Evolutionary conservation across 1,140 invertebrate genomes (phyloP), one percentile per base, ranked within the genome.

Genomic region (Bathynomus jamesi): DNA sequence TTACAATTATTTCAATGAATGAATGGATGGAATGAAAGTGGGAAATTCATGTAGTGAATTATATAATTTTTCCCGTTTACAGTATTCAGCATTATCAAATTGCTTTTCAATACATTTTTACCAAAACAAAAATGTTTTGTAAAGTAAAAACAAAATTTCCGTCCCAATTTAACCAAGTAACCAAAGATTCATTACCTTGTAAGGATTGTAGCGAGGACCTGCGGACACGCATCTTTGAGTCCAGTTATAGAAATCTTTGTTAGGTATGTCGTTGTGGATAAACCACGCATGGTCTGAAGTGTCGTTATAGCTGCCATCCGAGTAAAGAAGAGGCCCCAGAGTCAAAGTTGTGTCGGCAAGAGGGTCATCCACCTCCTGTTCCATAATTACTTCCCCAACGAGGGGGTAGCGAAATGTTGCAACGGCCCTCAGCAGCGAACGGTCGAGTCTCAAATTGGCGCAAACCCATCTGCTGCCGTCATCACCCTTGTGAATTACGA

Each of bases 231-330:
- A 96, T 62, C 95, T 83, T 68, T 85, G 87, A 61, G 88, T 90
- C 93, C 93, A 96, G 80, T 94, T 92, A 79, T 94, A 95, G 80
- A 91, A 96, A 81, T 97, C 95, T 77, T 87, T 88, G n/a, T 89
- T 90, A 1, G 87, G 85, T 67, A 85, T 80, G 73, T 86, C 79
- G 25, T 84, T 81, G 74, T 89, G 87, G 31, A 91, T 82, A 76
- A 85, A 84, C 87, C 89, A 90, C 21, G 82, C 80, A 81, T 95
- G 93, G 61, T 88, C 86, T 32, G 83, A 83, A 0, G 91, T 91
- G 80, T 89, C 89, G 80, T 94, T 94, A 73, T 87, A 87, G 29
- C 89, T 88, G 0, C 93, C 93, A 81, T 96, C 93, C 0, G 90
- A 89, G 81, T 96, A 94, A 30, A 94, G 87, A 66, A 98, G 85